A percentile compares a stretch with the other conserved stretches of the same genome.
These are phyloP conservation scores for Lates calcarifer DNA, from an alignment of 2,113 vertebrate species.

Conservation along the genomic window DNA sequence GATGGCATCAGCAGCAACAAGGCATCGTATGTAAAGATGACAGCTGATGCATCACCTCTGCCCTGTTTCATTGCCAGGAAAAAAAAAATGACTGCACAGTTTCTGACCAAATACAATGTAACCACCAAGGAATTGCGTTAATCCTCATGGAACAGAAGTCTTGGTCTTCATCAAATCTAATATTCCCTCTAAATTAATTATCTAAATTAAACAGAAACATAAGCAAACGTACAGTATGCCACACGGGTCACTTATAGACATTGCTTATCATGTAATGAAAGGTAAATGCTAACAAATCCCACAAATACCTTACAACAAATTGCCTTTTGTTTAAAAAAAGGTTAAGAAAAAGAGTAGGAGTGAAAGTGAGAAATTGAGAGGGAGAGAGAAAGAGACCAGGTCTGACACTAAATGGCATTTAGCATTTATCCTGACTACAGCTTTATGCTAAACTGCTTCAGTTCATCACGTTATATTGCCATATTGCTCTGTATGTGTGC, in stretches of 20 bases:
- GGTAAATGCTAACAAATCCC: not conserved
- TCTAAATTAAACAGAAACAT: not conserved
- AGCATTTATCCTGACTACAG: constrained; percentile 62
- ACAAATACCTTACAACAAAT: not conserved
- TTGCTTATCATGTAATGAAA: not conserved
- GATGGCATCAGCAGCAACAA: not conserved
- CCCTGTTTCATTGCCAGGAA: not conserved
- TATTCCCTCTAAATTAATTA: not conserved
- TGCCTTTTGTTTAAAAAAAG: too few species aligned
- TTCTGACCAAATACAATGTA: too few species aligned
- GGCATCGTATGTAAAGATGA: not conserved
- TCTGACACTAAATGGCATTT: constrained; percentile 56
- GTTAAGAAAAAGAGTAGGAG: not conserved
- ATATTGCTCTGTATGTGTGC: constrained; percentile 2
- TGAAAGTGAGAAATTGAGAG: constrained; percentile 18
- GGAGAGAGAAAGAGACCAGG: constrained; percentile 4
- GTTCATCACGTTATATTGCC: constrained; percentile 46
- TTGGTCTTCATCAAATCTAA: not conserved
- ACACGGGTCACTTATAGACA: not conserved
- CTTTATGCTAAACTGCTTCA: constrained; percentile 60
- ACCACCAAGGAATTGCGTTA: not conserved
- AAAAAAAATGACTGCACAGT: too few species aligned
- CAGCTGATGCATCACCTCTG: not conserved
- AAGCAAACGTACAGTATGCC: not conserved
- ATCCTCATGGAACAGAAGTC: not conserved